Base-by-base conservation (phyloP, 2,888 invertebrate species). In the Rhingia rostrata region DNA sequence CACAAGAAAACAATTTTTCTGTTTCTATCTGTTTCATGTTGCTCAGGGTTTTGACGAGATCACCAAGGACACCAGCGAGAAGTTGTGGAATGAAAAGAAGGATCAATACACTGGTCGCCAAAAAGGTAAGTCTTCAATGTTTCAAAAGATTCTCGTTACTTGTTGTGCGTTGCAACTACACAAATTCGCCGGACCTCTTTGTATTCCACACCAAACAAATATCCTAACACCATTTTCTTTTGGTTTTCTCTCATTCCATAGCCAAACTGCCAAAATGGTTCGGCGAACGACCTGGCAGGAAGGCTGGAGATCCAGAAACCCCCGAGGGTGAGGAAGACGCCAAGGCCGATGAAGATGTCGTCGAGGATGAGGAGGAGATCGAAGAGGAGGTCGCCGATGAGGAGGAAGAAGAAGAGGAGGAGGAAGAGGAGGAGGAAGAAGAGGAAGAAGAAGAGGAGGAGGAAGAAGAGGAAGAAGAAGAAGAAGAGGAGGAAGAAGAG, bases 221-320 rank as follows among this genome's bases (percentile, higher is more conserved):
- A 22, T 37, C 37, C 41, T 69, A 67, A 66, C 54, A 3, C 37
- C 0, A 30, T 33, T 47, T 41, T 3, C 56, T 67, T 58, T 60
- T 73, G 30, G 32, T 58, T 58, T 53, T 53, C 6, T 39, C 43
- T 49, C 7, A 30, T 39, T 92, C 22, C 2, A 22, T 22, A 97
- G 97, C 97, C 93, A 95, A 96, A 94, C 93, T 97, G 93, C 97
- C 97, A 89, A 97, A 97, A 93, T 97, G 97, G 97, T 97, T 97
- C 94, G 97, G 97, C 89, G 97, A 97, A 93, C 94, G 97, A 92
- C 97, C 97, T 88, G 97, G 97, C 94, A 97, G 97, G 93, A 97
- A 97, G 94, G 92, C 95, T 92, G 97, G 96, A 87, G 97, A 96
- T 87, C 95, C 95, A 87, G 97, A 97, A 88, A 96, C 97, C 89